phyloP scores from a whole-genome alignment of 2,113 vertebrate genomes.

The Suncus etruscus region DNA sequence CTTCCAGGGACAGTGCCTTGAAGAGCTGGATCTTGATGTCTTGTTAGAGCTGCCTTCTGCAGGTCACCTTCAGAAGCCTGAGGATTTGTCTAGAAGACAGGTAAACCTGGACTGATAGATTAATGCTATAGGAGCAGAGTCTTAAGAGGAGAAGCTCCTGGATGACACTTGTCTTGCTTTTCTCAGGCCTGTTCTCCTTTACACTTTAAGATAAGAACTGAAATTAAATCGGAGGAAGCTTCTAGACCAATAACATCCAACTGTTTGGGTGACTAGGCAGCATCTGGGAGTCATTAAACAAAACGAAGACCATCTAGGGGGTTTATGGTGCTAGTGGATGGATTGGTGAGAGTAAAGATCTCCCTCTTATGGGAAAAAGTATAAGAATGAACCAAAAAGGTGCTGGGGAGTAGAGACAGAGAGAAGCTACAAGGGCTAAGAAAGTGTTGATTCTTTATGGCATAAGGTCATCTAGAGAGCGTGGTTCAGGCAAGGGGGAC shows the following conservation, averaged over 20 bases:
- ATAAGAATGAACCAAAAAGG: too few species aligned
- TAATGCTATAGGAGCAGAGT: background rate
- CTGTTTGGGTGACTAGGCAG: background rate
- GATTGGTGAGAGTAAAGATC: background rate
- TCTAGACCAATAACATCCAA: background rate
- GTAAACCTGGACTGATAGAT: background rate
- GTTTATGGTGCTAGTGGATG: background rate
- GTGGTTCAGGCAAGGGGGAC: background rate
- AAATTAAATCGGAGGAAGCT: background rate
- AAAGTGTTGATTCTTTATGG: background rate
- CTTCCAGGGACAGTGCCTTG: background rate
- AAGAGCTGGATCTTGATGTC: background rate
- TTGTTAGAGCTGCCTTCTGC: background rate
- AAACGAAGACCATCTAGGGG: background rate
- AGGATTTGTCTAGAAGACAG: slow-evolving; percentile 17
- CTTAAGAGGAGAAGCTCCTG: background rate
- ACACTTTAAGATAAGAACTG: background rate
- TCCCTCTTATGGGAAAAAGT: background rate
- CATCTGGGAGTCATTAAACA: background rate
- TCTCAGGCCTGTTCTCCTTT: background rate
- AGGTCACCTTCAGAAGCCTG: background rate
- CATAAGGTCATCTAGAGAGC: background rate
- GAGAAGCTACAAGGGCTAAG: background rate
- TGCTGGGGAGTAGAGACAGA: background rate
- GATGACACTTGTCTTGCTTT: background rate